phyloP scores from a whole-genome alignment of 2,888 invertebrate genomes.

The Rosalia funebris region DNA sequence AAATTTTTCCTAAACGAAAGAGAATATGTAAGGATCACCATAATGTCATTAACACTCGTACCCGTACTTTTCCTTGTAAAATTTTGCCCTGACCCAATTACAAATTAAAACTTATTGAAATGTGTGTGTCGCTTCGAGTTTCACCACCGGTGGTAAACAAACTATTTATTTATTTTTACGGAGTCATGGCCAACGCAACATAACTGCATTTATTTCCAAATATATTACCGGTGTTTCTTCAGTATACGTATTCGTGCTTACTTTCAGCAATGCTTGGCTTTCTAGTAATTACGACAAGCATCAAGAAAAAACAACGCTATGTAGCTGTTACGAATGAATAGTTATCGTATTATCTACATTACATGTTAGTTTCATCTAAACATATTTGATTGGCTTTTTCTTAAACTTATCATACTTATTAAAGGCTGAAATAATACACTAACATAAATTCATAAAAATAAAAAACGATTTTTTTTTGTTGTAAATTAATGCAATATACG shows the following conservation, averaged over 20 bases:
- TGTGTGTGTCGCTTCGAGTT: background rate
- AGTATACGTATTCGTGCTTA: background rate
- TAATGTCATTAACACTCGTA: background rate
- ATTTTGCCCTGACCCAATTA: conserved; percentile 1
- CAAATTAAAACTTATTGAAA: background rate
- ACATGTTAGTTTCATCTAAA: background rate
- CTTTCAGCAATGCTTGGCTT: background rate
- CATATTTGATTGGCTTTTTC: background rate
- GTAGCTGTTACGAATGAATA: background rate
- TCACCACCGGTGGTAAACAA: background rate
- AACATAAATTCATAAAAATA: too few species aligned
- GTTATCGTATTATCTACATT: background rate
- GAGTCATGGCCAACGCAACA: background rate
- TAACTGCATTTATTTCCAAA: background rate
- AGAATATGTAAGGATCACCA: too few species aligned
- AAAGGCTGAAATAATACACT: too few species aligned
- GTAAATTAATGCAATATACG: too few species aligned
- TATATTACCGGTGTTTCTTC: background rate
- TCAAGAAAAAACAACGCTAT: background rate
- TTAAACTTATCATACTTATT: too few species aligned
- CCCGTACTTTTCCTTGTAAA: background rate
- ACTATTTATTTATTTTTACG: background rate
- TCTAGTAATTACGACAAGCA: background rate
- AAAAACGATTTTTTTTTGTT: too few species aligned
- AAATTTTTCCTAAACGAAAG: too few species aligned